Conservation (phyloP, 2,888 invertebrate genomes). For the Sturmia bella region DNA sequence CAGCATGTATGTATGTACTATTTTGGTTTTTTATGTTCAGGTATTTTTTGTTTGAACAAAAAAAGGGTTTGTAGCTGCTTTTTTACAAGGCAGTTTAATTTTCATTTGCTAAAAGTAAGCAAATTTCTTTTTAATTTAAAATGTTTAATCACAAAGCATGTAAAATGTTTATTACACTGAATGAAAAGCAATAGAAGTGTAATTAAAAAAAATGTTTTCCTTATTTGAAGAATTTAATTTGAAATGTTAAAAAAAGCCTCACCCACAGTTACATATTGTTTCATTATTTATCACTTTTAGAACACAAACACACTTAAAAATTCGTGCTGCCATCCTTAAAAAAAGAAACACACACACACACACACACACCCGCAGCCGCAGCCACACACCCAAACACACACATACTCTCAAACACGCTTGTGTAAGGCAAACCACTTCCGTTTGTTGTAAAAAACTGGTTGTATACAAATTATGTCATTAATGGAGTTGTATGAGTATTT, state of each 20-base stretch:
- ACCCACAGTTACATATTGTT: conserved; percentile 61
- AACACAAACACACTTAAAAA: conserved; percentile 2
- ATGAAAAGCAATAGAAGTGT: conserved; percentile 22
- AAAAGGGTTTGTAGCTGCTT: neutral
- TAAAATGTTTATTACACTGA: conserved; percentile 31
- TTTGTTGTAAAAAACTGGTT: conserved; percentile 52
- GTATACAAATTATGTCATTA: conserved; percentile 60
- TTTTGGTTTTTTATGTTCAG: no score
- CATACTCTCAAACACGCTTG: conserved; percentile 5
- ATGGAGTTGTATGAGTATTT: conserved; percentile 13
- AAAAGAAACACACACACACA: conserved; percentile 10
- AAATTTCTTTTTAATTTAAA: conserved; percentile 21
- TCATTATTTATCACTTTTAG: conserved; percentile 60
- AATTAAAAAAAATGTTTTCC: conserved; percentile 17
- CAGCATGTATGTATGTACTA: no score
- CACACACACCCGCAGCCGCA: conserved; percentile 19
- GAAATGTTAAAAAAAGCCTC: conserved; percentile 37
- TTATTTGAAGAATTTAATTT: conserved; percentile 18
- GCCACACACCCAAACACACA: conserved; percentile 8
- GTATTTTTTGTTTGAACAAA: no score
- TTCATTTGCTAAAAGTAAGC: conserved; percentile 1
- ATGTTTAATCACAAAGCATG: conserved; percentile 31
- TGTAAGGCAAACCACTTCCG: conserved; percentile 63
- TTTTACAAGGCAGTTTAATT: conserved; percentile 24
- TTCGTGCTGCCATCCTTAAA: no score